Conservation (phyloP, 1,140 invertebrate genomes). For the Episyrphus balteatus region DNA sequence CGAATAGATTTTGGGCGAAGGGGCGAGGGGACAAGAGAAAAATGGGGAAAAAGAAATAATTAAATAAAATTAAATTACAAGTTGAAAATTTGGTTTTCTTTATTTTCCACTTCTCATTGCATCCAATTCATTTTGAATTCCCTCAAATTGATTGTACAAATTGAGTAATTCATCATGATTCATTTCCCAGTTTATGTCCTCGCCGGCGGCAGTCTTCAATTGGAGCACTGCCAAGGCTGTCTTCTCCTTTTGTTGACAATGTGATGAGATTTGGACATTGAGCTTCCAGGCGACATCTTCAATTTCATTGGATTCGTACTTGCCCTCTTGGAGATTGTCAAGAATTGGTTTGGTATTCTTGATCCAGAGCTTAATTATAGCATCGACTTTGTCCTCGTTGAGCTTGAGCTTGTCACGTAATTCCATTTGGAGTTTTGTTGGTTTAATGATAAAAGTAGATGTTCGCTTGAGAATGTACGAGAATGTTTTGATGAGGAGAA, state of each 20-base stretch:
- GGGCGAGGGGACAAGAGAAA: too few species aligned
- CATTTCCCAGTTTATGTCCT: conserved; percentile 34
- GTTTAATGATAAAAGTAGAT: conserved; percentile 34
- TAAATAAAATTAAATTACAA: too few species aligned
- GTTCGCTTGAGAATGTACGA: conserved; percentile 34
- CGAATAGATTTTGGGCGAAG: too few species aligned
- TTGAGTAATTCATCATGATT: conserved; percentile 28
- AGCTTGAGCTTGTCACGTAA: conserved; percentile 31
- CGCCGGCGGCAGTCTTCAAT: conserved; percentile 26
- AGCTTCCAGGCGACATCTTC: conserved; percentile 34
- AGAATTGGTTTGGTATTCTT: conserved; percentile 30
- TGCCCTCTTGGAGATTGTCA: conserved; percentile 28
- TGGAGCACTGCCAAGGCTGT: conserved; percentile 26
- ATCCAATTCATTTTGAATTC: conserved; percentile 29
- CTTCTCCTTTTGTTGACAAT: conserved; percentile 33
- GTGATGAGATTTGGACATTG: conserved; percentile 32
- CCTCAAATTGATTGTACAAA: conserved; percentile 33
- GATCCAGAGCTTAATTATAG: conserved; percentile 31
- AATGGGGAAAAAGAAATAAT: too few species aligned
- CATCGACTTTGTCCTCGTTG: conserved; percentile 35
- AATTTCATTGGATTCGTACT: conserved; percentile 33
- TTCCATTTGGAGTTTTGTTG: conserved; percentile 26
- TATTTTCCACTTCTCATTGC: conserved; percentile 6
- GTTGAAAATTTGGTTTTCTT: too few species aligned
- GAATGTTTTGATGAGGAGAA: conserved; percentile 33